Percentiles rank a stretch among this genome's conserved stretches.
Conservation (phyloP, 2,888 invertebrate species). For the Noctua fimbriata region DNA sequence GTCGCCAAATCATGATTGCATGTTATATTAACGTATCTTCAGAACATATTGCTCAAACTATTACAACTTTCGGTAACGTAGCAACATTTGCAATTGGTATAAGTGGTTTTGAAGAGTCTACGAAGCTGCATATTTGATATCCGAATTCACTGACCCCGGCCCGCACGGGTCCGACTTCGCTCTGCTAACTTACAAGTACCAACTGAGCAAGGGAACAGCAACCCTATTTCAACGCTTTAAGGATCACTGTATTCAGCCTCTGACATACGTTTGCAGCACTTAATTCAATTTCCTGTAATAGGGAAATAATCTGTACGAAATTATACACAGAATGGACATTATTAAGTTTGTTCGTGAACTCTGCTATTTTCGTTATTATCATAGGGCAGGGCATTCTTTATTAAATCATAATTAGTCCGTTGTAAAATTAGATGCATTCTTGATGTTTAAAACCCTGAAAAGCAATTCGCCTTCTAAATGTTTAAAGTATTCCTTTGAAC, state of each 20-base stretch:
- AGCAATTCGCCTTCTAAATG: slow-evolving; percentile 21
- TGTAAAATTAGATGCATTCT: slow-evolving; percentile 10
- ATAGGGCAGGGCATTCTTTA: slow-evolving; percentile 15
- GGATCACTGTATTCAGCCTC: slow-evolving; percentile 18
- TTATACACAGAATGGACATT: slow-evolving; percentile 63
- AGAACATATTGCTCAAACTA: slow-evolving; percentile 45
- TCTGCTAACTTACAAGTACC: slow-evolving; percentile 47
- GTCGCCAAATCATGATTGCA: slow-evolving; percentile 37
- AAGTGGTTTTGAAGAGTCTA: slow-evolving; percentile 77
- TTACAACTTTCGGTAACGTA: slow-evolving; percentile 59
- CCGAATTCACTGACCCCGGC: slow-evolving; percentile 69
- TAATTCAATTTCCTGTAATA: slow-evolving; percentile 71
- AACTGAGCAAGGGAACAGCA: slow-evolving; percentile 41
- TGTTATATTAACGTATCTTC: slow-evolving; percentile 42
- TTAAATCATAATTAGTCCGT: slow-evolving; percentile 27
- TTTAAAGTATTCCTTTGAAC: slow-evolving; percentile 39
- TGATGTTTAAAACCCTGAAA: background rate
- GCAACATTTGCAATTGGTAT: slow-evolving; percentile 76
- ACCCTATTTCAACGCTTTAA: slow-evolving; percentile 50
- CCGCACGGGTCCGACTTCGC: slow-evolving; percentile 41
- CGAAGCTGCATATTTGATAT: slow-evolving; percentile 81
- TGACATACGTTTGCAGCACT: slow-evolving; percentile 48
- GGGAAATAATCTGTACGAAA: slow-evolving; percentile 67
- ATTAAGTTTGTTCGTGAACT: slow-evolving; percentile 54
- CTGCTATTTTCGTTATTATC: slow-evolving; percentile 36